phyloP scores from a whole-genome alignment of 2,113 vertebrate species.

The Acanthochromis polyacanthus region DNA sequence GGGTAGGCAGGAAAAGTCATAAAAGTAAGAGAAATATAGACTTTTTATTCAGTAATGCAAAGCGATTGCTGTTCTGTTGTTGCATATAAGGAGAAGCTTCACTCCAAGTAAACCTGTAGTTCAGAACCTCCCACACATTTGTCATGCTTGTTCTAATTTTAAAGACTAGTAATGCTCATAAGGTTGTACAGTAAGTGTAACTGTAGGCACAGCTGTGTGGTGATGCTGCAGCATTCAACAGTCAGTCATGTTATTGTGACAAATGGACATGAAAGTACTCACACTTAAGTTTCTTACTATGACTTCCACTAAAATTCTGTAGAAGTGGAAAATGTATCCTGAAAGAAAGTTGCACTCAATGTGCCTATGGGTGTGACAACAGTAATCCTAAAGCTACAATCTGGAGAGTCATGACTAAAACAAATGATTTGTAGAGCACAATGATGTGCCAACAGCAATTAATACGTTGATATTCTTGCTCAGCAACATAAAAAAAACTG shows the following conservation, averaged over 20 bases:
- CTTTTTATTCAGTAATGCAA: neutral
- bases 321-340: neutral
- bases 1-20: neutral
- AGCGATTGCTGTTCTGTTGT: neutral
- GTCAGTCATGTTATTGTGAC: neutral
- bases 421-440: neutral
- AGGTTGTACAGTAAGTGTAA: slow-evolving; percentile 13
- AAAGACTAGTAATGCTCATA: slow-evolving; percentile 3
- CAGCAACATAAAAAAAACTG: slow-evolving; percentile 7
- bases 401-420: neutral
- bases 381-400: slow-evolving; percentile 1
- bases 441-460: slow-evolving; percentile 1
- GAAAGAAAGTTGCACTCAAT: neutral
- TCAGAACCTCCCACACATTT: slow-evolving; percentile 1
- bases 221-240: neutral
- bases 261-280: neutral
- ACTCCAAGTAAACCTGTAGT: neutral
- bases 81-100: neutral
- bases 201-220: neutral
- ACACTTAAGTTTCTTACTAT: neutral
- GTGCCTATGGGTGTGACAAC: neutral
- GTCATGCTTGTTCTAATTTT: slow-evolving; percentile 14
- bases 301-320: neutral
- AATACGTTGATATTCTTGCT: neutral
- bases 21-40: neutral